Evolutionary conservation across 2,113 vertebrate genomes (phyloP).

Genomic region (Otus sunia): DNA sequence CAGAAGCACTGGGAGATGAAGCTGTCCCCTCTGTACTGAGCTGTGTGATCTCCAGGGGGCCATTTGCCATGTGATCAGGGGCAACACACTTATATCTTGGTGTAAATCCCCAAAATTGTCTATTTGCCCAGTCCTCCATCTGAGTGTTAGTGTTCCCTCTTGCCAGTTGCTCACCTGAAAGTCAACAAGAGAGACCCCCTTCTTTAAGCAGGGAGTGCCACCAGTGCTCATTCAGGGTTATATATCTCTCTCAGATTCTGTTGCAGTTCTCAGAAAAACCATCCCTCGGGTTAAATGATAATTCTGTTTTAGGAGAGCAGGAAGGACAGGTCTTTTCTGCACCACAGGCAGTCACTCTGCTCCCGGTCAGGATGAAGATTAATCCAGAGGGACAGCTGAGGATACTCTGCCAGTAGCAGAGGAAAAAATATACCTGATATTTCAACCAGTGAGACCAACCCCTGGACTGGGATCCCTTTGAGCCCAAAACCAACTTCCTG

Average conservation of each 20-base stretch:
- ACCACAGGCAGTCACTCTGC: not conserved
- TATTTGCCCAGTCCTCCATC: not conserved
- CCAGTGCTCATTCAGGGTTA: not conserved
- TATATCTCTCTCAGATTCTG: not conserved
- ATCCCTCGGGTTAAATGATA: not conserved
- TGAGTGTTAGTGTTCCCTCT: not conserved
- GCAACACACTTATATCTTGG: not conserved
- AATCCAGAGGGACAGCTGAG: not conserved
- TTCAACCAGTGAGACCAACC: not conserved
- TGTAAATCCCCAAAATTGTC: not conserved
- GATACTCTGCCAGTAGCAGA: not conserved
- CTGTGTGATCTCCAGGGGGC: not conserved
- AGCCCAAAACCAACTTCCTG: not conserved
- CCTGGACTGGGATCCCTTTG: not conserved
- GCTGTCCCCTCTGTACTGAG: not conserved
- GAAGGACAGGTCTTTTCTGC: not conserved
- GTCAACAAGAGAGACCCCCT: not conserved
- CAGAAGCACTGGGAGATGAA: not conserved
- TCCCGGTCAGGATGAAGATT: not conserved
- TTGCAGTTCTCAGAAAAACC: not conserved
- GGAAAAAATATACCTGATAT: not conserved
- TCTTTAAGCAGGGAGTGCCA: not conserved
- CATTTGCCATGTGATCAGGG: fast-evolving
- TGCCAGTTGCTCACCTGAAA: not conserved
- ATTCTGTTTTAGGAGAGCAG: not conserved